Evolutionary conservation across 2,797 vertebrate genomes (phyloP).

Genomic region (Fistularia commersonii): DNA sequence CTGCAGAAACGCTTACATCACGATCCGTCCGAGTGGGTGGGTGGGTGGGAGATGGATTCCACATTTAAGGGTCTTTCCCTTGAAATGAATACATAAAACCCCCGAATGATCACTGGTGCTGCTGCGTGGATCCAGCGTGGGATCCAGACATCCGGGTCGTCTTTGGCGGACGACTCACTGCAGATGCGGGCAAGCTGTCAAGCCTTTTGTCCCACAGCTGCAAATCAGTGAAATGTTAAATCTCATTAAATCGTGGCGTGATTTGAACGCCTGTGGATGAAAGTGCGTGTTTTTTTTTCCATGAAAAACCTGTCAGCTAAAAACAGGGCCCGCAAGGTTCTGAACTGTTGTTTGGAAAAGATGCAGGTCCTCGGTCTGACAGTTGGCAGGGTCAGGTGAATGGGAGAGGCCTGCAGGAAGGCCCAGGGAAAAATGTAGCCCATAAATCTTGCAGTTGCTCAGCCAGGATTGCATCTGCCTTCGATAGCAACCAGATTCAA

Average conservation of each 20-base stretch:
- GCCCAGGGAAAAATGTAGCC: too few relatives aligned
- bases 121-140: not conserved
- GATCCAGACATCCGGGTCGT: not conserved
- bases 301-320: too few relatives aligned
- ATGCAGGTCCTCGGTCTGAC: too few relatives aligned
- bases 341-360: too few relatives aligned
- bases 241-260: not conserved
- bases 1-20: slow-evolving; percentile 42
- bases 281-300: too few relatives aligned
- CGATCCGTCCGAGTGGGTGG: slow-evolving; percentile 21
- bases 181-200: slow-evolving; percentile 31
- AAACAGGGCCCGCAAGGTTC: too few relatives aligned
- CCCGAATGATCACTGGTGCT: slow-evolving; percentile 2
- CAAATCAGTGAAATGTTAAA: slow-evolving; percentile 14
- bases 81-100: not conserved
- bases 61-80: slow-evolving; percentile 1
- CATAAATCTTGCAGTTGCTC: too few relatives aligned
- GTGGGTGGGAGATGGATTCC: not conserved
- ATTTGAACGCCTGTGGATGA: not conserved
- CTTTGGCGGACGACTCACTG: slow-evolving; percentile 29
- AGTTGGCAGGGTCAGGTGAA: too few relatives aligned
- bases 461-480: too few relatives aligned
- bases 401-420: too few relatives aligned
- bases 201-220: slow-evolving; percentile 55
- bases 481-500: too few relatives aligned